Base-by-base conservation (phyloP, 92 coral and sea anemone species). In the Epizoanthus illoricatus region DNA sequence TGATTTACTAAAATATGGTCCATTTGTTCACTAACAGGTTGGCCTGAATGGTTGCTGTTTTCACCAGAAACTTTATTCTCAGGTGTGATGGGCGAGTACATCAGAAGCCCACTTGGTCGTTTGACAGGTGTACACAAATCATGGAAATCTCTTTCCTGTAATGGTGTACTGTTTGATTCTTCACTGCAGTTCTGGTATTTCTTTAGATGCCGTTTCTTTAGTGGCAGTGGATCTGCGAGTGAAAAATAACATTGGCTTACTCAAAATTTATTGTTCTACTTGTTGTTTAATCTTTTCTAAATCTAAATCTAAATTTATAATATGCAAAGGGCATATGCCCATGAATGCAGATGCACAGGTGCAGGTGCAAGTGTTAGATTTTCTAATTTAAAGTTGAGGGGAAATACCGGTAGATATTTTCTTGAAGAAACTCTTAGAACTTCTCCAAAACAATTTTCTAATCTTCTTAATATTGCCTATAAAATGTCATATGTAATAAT, bases 151-250 rank as follows among this genome's bases (percentile, higher is more conserved):
- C 71, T 61, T 20, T 18, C 59, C 39, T 28, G 71, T 10, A 42
- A 61, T 12, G 49, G 71, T 47, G 83, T 1, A 56, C 74, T 60
- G 20, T 9, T 72, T 9, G 69, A 16, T 39, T 62, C 71, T 72
- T 83, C 86, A 28, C 7, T 62, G 79, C 49, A 41, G 63, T 75
- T 71, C 65, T 81, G 89, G 71, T 73, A 90, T 19, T 45, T 88
- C 71, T 75, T 90, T 10, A 93, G 76, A 47, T 93, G 90, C 49
- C 97, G 86, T 54, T 93, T 93, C 87, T 93, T 93, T 7, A 91
- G 90, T 7, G 97, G 92, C 79, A 93, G 36, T 4, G 92, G 88
- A 39, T 84, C 92, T 90, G 84, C 66, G 75, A 40, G 58, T 0
- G 65, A 16, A 61, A 76, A 16, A 65, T 42, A 0, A 75, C 24